Conservation (phyloP, 2,113 vertebrate genomes). For the Bubo bubo region DNA sequence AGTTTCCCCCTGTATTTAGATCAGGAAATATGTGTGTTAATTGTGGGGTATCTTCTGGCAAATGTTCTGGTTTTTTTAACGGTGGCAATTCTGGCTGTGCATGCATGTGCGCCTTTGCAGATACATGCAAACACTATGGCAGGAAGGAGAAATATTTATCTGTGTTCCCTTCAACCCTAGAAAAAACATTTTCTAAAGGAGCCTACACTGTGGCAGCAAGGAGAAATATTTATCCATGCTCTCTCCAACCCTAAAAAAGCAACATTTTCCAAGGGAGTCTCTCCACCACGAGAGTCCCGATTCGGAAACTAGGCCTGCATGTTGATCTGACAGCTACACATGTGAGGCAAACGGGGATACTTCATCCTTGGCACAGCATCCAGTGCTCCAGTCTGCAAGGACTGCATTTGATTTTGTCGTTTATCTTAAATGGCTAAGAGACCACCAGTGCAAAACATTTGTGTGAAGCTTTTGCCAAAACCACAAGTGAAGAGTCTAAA, state of each 20-base stretch:
- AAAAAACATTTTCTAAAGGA: background rate
- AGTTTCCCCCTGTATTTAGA: conserved; percentile 23
- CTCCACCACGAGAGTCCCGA: background rate
- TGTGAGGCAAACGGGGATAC: conserved; percentile 39
- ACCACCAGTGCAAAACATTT: conserved; percentile 84
- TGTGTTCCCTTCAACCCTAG: background rate
- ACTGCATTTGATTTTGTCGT: conserved; percentile 85
- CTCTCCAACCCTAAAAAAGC: background rate
- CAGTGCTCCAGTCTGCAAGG: conserved; percentile 71
- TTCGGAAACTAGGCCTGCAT: conserved; percentile 9
- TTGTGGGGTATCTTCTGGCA: conserved; percentile 7
- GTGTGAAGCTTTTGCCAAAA: conserved; percentile 87
- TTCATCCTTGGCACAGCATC: conserved; percentile 70
- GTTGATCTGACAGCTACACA: conserved; percentile 48
- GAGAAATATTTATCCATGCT: background rate
- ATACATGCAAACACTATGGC: background rate
- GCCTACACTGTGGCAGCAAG: background rate
- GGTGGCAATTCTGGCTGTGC: background rate
- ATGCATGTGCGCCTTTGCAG: background rate
- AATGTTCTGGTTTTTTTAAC: background rate
- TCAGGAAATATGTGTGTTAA: conserved; percentile 22
- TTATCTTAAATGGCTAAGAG: conserved; percentile 83
- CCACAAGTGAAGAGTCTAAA: conserved; percentile 85
- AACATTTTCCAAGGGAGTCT: background rate
- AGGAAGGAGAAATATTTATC: background rate